Conservation (phyloP, 2,888 invertebrate genomes). For the Athalia circularis region DNA sequence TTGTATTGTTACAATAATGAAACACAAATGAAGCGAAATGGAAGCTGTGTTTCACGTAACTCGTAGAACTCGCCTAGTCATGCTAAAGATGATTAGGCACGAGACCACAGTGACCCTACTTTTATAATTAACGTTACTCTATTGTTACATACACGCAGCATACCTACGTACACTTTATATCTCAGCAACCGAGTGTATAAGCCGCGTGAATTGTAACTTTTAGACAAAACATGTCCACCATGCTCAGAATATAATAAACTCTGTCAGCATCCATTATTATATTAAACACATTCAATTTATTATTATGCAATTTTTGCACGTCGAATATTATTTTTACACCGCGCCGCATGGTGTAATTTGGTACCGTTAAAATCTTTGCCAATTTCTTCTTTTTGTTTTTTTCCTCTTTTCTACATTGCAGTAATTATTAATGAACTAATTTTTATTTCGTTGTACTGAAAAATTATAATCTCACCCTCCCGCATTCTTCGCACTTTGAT, state of each 20-base stretch:
- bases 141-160: constrained; percentile 3
- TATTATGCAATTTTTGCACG: no score
- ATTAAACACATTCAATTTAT: background rate
- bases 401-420: no score
- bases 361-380: no score
- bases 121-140: constrained; percentile 59
- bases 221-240: background rate
- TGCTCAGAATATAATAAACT: background rate
- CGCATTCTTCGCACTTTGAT: no score
- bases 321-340: no score
- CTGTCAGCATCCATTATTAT: background rate
- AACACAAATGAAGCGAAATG: constrained; percentile 52
- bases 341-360: no score
- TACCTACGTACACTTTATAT: background rate
- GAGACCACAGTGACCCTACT: constrained; percentile 52
- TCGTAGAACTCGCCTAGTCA: constrained; percentile 46
- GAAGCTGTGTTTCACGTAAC: constrained; percentile 49
- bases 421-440: no score
- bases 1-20: constrained; percentile 43
- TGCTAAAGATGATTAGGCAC: constrained; percentile 53
- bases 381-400: no score
- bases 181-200: background rate
- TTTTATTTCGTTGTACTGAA: no score
- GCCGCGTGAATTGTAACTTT: constrained; percentile 33
- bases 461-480: no score